Evolutionary conservation across 2,113 vertebrate genomes (phyloP), one percentile per base, ranked within the genome.

Genomic region (Nycticryphes semicollaris): DNA sequence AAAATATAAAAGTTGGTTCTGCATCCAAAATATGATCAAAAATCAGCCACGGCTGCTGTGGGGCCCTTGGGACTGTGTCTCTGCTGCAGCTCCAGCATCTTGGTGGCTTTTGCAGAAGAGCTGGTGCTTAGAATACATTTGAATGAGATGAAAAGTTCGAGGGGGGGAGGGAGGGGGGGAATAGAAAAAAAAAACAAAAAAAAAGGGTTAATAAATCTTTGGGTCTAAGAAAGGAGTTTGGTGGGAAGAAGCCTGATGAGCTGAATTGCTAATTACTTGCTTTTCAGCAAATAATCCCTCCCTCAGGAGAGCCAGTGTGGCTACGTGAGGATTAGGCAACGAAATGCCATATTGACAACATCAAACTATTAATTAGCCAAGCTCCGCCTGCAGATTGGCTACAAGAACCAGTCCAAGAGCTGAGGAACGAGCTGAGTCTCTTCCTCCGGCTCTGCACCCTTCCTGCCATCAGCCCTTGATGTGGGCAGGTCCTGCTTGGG

Each of bases 91-190:
- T 18, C 16, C 74, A 41, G 75, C 48, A 12, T 16, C 72, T 50
- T 12, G 1, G 13, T 5, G 48, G 30, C 39, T 79, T 84, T 50
- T 53, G 64, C 10, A 43, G 56, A 14, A 73, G 56, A 22, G 53
- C 12, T 53, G 33, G 43, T 4, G 8, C n/a, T 14, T 6, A 45
- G 39, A 6, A 74, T 0, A 54, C 62, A 35, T 23, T 1, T 0
- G 93, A 16, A n/a, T 1, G 76, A 43, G 91, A 15, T 3, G 31
- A 56, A 7, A 63, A 78, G 54, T 57, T 35, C 31, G n/a, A n/a
- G n/a, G 13, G 20, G 64, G 51, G 68, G 8, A 16, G 14, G 14
- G 14, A 47, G 20, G 9, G 9, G 9, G 18, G 9, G 21, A 47
- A 47, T 21, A 47, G 14, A 45, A 45, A 45, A 19, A 45, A 45